A percentile compares a stretch with the other conserved stretches of the same genome.
Evolutionary conservation across 1,140 invertebrate genomes (phyloP).

Genomic region (Acromyrmex heyeri): DNA sequence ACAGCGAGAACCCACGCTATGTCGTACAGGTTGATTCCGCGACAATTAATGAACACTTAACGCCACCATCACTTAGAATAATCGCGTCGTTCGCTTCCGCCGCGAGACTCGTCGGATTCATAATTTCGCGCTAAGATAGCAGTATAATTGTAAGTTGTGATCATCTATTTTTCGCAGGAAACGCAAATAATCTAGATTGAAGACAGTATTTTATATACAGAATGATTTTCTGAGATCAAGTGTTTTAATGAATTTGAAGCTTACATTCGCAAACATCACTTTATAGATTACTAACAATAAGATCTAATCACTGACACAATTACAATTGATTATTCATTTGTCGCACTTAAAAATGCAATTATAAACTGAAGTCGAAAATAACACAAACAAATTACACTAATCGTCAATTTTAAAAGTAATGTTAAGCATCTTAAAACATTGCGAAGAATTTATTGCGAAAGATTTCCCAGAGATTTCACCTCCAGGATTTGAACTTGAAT

Average conservation of each 20-base stretch:
- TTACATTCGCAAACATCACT: not conserved
- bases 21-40: not conserved
- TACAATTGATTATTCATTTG: not conserved
- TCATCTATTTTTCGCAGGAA: slow-evolving; percentile 6
- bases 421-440: no score
- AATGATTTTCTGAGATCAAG: not conserved
- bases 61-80: slow-evolving; percentile 31
- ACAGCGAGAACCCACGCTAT: not conserved
- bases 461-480: no score
- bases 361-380: no score
- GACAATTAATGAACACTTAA: slow-evolving; percentile 49
- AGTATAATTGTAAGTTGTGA: not conserved
- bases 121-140: not conserved
- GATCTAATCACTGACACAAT: no score
- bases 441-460: no score
- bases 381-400: no score
- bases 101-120: not conserved
- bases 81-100: slow-evolving; percentile 1
- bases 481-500: no score
- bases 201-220: not conserved
- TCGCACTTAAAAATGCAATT: not conserved
- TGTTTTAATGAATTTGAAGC: not conserved
- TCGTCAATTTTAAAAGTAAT: no score
- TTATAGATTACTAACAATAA: no score
- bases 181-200: not conserved